Evolutionary conservation across 2,888 invertebrate genomes (phyloP).

Genomic region (Nomada fabriciana): DNA sequence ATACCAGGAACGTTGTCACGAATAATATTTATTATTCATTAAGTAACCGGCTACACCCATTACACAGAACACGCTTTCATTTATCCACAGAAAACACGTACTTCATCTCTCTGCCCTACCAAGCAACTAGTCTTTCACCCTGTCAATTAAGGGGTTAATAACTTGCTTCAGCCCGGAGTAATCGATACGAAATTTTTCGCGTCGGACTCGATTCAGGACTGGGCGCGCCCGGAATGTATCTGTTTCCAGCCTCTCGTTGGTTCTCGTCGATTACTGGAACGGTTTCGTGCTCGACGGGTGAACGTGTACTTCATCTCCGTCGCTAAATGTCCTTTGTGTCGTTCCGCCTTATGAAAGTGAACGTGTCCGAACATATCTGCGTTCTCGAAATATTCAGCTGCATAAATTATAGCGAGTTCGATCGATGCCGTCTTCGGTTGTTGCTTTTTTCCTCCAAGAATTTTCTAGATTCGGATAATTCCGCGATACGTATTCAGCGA

Average conservation of each 20-base stretch:
- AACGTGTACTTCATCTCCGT: constrained; percentile 47
- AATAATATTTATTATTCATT: constrained; percentile 28
- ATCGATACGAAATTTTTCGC: constrained; percentile 44
- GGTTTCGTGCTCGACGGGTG: constrained; percentile 21
- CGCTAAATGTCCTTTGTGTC: constrained; percentile 48
- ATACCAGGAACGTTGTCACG: neutral
- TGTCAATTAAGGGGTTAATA: constrained; percentile 43
- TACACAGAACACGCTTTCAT: neutral
- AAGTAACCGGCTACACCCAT: constrained; percentile 3
- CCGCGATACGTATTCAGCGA: constrained; percentile 48
- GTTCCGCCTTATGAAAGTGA: constrained; percentile 45
- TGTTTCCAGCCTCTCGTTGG: constrained; percentile 35
- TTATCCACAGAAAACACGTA: neutral
- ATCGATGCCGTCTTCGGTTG: neutral
- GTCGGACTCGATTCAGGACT: constrained; percentile 6
- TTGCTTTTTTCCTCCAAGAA: neutral
- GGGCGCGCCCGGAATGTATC: constrained; percentile 45
- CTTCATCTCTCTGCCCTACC: constrained; percentile 11
- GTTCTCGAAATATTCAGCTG: neutral
- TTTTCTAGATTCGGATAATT: constrained; percentile 39
- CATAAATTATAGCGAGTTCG: constrained; percentile 4
- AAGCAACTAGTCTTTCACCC: constrained; percentile 28
- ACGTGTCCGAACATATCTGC: constrained; percentile 12
- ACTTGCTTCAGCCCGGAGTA: constrained; percentile 18
- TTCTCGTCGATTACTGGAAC: constrained; percentile 21